Evolutionary conservation across 53 echinoderm and acorn worm genomes (phyloP).

Genomic region (Mesocentrotus franciscanus): DNA sequence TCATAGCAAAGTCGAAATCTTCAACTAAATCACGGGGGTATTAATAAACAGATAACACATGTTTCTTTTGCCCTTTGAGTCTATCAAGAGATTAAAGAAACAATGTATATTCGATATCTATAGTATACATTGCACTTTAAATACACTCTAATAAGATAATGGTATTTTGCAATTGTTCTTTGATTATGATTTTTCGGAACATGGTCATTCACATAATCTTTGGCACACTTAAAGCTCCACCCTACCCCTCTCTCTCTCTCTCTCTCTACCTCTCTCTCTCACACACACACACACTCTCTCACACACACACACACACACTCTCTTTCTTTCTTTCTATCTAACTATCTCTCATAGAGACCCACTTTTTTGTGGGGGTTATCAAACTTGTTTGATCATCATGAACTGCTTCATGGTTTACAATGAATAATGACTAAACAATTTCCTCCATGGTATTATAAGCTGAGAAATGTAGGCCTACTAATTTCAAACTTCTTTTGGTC

Average conservation of each 20-base stretch:
- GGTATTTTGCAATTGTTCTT: background rate
- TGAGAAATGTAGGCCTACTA: too few relatives aligned
- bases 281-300: too few relatives aligned
- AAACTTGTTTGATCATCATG: background rate
- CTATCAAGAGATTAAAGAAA: background rate
- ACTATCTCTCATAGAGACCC: background rate
- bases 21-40: background rate
- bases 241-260: background rate
- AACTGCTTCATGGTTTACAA: background rate
- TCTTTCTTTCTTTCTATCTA: background rate
- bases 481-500: too few relatives aligned
- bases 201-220: background rate
- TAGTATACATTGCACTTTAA: background rate
- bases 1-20: background rate
- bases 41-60: background rate
- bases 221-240: background rate
- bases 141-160: background rate
- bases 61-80: background rate
- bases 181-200: background rate
- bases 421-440: too few relatives aligned
- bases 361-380: background rate
- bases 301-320: too few relatives aligned
- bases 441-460: too few relatives aligned
- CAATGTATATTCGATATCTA: slow-evolving; percentile 26
- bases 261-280: background rate